phyloP scores from a whole-genome alignment of 1,140 invertebrate genomes.

The Tetramorium simillimum region DNA sequence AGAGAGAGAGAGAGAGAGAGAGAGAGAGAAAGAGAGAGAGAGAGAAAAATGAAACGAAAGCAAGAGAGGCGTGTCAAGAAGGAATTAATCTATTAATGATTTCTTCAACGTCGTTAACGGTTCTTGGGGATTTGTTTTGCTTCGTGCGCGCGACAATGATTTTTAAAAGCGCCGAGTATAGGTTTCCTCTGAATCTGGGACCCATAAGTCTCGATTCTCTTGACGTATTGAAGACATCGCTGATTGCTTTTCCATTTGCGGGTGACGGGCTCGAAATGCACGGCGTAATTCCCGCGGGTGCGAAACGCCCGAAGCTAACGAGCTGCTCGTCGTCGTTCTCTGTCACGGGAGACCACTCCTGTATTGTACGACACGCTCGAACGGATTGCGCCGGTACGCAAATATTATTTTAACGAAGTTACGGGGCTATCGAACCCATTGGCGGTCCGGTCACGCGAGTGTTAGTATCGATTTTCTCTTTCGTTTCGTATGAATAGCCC shows the following conservation, averaged over 20 bases:
- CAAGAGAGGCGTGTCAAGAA: not conserved
- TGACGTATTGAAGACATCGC: constrained; percentile 38
- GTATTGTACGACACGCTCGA: constrained; percentile 49
- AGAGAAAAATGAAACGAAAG: not conserved
- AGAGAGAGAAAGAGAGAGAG: not conserved
- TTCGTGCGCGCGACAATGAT: not conserved
- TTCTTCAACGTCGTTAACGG: not conserved
- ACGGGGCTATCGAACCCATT: constrained; percentile 28
- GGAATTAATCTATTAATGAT: not conserved
- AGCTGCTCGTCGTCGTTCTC: constrained; percentile 39
- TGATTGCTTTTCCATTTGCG: constrained; percentile 53
- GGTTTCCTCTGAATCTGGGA: not conserved
- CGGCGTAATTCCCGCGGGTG: constrained; percentile 24
- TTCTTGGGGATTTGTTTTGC: not conserved
- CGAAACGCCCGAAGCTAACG: constrained; percentile 42
- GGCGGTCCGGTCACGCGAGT: constrained; percentile 34
- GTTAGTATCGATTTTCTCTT: constrained; percentile 60
- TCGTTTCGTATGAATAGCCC: constrained; percentile 16
- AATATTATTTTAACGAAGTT: constrained; percentile 66
- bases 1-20: not conserved
- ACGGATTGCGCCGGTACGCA: constrained; percentile 43
- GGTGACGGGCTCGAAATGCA: constrained; percentile 26
- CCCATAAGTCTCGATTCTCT: not conserved
- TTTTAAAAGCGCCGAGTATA: not conserved
- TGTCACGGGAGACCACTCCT: constrained; percentile 31